Conservation (phyloP, 2,113 vertebrate genomes). For the Uropsilus gracilis region DNA sequence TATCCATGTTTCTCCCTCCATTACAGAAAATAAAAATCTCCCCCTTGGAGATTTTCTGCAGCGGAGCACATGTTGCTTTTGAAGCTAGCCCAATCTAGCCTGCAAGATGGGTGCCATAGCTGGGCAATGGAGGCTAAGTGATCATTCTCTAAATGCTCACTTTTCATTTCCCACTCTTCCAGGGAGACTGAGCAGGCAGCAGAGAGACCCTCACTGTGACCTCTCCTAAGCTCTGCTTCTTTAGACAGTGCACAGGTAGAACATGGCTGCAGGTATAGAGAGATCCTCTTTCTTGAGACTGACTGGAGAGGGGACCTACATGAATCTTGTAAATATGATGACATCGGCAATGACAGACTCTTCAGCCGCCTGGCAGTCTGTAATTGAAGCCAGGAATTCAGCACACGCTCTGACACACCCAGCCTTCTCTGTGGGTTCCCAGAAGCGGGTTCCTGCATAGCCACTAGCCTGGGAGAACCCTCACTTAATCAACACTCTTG, state of each 20-base stretch:
- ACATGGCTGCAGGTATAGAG: not conserved
- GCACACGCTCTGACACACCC: constrained; percentile 79
- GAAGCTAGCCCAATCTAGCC: not conserved
- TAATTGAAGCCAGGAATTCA: constrained; percentile 82
- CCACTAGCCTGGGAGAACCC: constrained; percentile 74
- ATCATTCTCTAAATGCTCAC: not conserved
- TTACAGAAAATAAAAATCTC: not conserved
- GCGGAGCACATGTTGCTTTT: not conserved
- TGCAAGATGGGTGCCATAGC: not conserved
- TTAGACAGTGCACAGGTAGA: not conserved
- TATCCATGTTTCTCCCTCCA: constrained; percentile 7
- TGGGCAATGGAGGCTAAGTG: not conserved
- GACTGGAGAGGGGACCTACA: constrained; percentile 54
- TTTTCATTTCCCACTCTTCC: not conserved
- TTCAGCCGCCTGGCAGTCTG: constrained; percentile 76
- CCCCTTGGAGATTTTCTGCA: constrained; percentile 5
- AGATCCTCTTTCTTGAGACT: constrained; percentile 45
- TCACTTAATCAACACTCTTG: constrained; percentile 25
- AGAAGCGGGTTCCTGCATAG: constrained; percentile 65
- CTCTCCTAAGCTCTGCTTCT: not conserved
- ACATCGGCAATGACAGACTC: constrained; percentile 81
- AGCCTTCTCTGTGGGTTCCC: constrained; percentile 67
- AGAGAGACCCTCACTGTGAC: not conserved
- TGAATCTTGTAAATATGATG: constrained; percentile 80
- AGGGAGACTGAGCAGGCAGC: not conserved